Evolutionary conservation across 2,113 vertebrate species (phyloP), one percentile per base, ranked within the genome.

Genomic region (Brachyhypopomus occidentalis): DNA sequence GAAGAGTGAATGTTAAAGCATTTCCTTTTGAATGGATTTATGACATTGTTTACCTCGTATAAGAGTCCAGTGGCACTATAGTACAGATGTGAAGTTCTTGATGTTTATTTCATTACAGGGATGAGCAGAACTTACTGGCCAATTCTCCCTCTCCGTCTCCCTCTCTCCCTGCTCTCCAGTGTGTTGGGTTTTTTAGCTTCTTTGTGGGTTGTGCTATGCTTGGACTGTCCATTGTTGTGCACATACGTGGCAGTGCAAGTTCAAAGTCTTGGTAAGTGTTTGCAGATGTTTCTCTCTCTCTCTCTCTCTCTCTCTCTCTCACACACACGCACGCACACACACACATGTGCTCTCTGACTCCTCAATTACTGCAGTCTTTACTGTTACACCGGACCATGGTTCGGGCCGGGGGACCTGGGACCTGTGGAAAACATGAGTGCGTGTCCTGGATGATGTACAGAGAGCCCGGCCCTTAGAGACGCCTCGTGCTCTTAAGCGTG

Each of bases 191-290:
- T 8, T 25, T 25, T 52, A 52, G 45, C 45, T 36, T 23, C 27
- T 55, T 22, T 56, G 56, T 8, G 59, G 41, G 14, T 27, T 45
- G 23, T 80, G 71, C 63, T 20, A 34, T 77, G 80, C 14, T 34
- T 63, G 55, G 66, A n/a, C 73, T 48, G 20, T 63, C 74, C 41
- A 63, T 71, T 58, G 56, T 79, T 62, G 25, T 64, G 36, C 62
- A 69, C 30, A 78, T 77, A 85, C 84, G 84, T 85, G 84, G 84
- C 84, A 82, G 72, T 20, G 34, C 58, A 77, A 76, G 72, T 75
- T 81, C 30, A 81, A 67, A 36, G 67, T 79, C 72, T 69, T 58
- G 0, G 55, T 82, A 85, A 85, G 84, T 23, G 73, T 85, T 77
- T 67, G 77, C 84, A 85, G 84, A 85, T 85, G 84, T 85, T 66